Base-by-base conservation (phyloP, 2,113 vertebrate genomes). In the Synodontis membranacea region DNA sequence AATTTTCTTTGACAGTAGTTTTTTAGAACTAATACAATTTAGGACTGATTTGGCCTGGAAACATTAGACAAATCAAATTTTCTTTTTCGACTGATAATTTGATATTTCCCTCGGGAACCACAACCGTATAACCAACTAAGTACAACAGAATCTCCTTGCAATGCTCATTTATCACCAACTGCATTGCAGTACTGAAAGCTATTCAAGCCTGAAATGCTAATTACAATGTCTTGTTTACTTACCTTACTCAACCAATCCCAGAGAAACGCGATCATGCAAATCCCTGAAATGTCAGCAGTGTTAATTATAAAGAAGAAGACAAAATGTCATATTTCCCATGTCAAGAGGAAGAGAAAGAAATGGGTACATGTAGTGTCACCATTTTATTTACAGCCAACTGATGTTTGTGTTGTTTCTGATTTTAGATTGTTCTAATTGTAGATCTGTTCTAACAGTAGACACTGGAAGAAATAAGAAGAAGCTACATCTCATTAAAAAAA, bases 401-500 rank as follows among this genome's bases (percentile, higher is more conserved):
- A 15, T 5, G 39, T 64, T 46, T 81, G 23, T 81, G 11, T 56
- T 3, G 19, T 42, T 81, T 81, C 25, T 11, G 25, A 82, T 64
- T 64, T 52, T 68, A 25, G 19, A 50, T 14, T 15, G 31, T 68
- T 70, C 46, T 34, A 50, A 50, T 37, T 34, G 17, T 68, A 34
- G n/a, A 37, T 50, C 11, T 34, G 9, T 11, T 50, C n/a, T 15
- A 68, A 37, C 7, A 46, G 39, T 46, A 83, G n/a, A 31, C 39
- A 82, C 8, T 62, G 58, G 1, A 21, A 50, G 17, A 23, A 21
- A 75, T 54, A 68, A 64, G 80, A 82, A 48, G 37, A 46, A 5
- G 4, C 4, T 31, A 89, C 91, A 92, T 84, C 72, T 84, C 72
- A 84, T 87, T 74, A 11, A 44, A 44, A 28, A 46, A 46, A 44